These are phyloP conservation scores for Aptenodytes patagonicus DNA, from an alignment of 2,113 vertebrate species.

Conservation along the genomic window DNA sequence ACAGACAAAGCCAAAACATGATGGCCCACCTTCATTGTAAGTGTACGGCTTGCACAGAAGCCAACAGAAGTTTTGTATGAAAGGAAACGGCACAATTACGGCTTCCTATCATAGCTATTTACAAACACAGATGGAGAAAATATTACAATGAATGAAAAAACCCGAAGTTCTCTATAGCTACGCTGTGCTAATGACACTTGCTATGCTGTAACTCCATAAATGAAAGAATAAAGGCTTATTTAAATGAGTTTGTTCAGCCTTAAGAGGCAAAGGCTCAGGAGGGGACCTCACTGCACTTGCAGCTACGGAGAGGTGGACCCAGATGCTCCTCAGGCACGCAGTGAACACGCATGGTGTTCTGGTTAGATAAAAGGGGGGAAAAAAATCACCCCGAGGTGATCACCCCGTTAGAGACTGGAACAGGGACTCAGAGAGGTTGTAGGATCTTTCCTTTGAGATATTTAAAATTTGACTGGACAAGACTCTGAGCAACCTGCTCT, in stretches of 20 bases:
- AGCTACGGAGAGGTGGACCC: background rate
- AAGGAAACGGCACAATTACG: background rate
- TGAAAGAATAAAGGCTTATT: background rate
- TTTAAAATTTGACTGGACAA: background rate
- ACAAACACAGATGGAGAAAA: background rate
- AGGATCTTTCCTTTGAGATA: background rate
- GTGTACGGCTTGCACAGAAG: background rate
- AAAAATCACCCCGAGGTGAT: background rate
- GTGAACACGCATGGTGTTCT: fast-evolving
- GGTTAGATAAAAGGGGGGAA: background rate
- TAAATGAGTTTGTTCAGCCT: background rate
- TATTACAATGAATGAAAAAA: background rate
- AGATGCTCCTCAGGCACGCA: background rate
- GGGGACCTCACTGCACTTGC: background rate
- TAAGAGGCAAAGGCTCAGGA: background rate
- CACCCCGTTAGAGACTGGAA: background rate
- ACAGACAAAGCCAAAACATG: background rate
- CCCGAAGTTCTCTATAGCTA: background rate
- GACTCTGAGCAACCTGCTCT: background rate
- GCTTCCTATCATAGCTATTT: background rate
- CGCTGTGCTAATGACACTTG: background rate
- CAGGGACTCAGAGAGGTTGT: background rate
- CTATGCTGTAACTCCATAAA: background rate
- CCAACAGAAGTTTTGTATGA: background rate
- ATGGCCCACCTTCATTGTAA: background rate